Percentiles rank a stretch among this genome's conserved stretches.
These are phyloP conservation scores for Sebastes trivittatus DNA, from an alignment of 2,797 vertebrate genomes.

Conservation along the genomic window DNA sequence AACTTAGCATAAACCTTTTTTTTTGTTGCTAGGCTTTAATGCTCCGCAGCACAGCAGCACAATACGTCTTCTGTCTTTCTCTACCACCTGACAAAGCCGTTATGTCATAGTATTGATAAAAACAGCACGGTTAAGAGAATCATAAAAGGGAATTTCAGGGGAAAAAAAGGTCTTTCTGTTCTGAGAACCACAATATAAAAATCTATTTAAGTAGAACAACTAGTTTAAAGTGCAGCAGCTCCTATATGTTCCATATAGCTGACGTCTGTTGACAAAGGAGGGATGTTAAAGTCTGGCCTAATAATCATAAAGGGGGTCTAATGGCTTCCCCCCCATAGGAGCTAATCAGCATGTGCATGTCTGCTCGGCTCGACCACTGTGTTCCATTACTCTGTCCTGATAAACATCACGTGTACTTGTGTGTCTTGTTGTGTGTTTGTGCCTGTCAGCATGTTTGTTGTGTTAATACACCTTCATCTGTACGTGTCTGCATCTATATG, in stretches of 20 bases:
- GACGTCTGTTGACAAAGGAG: slow-evolving; percentile 4
- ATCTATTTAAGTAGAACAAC: not conserved
- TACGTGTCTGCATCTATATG: not conserved
- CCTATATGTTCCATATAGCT: not conserved
- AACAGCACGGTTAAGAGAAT: not conserved
- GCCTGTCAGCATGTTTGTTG: slow-evolving; percentile 19
- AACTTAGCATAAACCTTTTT: not conserved
- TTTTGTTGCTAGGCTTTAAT: not conserved
- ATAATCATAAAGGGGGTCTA: slow-evolving; percentile 19
- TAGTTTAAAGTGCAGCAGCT: not conserved
- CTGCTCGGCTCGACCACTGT: slow-evolving; percentile 12
- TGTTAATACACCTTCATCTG: slow-evolving; percentile 14
- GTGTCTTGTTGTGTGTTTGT: not conserved
- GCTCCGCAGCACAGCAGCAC: not conserved
- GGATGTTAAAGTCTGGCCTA: slow-evolving; percentile 16
- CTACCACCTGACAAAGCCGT: not conserved
- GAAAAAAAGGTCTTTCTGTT: not conserved
- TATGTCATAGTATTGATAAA: not conserved
- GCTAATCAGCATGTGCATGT: slow-evolving; percentile 41
- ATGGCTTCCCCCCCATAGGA: slow-evolving; percentile 43
- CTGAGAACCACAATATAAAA: not conserved
- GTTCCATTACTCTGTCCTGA: slow-evolving; percentile 33
- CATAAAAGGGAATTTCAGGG: not conserved
- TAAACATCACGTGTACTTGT: slow-evolving; percentile 25
- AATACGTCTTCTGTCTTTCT: not conserved